Evolutionary conservation across 2,113 vertebrate species (phyloP).

Genomic region (Daboia siamensis): DNA sequence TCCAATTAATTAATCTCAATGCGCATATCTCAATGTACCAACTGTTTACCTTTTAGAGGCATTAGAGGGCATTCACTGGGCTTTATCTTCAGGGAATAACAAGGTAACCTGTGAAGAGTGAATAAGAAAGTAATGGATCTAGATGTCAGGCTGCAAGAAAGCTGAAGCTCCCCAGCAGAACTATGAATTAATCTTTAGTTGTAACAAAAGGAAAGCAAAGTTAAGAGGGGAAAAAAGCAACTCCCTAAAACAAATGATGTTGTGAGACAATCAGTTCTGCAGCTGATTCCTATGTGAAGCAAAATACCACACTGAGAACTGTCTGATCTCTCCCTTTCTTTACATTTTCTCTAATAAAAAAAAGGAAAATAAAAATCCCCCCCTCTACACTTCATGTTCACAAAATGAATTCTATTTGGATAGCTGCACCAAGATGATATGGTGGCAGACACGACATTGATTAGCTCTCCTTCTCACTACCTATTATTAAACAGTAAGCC

Average conservation of each 20-base stretch:
- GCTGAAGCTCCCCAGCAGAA: neutral
- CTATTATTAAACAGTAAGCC: conserved; percentile 39
- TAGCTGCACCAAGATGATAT: neutral
- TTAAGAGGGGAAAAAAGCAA: neutral
- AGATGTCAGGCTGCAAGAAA: neutral
- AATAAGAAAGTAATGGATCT: neutral
- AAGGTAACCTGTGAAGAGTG: neutral
- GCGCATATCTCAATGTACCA: neutral
- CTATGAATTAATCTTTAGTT: neutral
- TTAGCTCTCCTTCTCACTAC: conserved; percentile 39
- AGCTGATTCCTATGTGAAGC: neutral
- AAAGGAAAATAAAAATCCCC: neutral
- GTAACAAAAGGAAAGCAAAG: neutral
- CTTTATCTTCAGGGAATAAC: neutral
- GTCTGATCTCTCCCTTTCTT: neutral
- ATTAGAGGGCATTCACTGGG: neutral
- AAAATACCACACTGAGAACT: neutral
- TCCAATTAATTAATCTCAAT: neutral
- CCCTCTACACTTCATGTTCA: neutral
- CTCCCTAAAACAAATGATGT: neutral
- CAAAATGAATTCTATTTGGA: conserved; percentile 18
- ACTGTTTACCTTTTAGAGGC: neutral
- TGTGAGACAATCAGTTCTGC: neutral
- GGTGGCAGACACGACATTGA: conserved; percentile 14
- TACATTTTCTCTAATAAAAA: neutral